Evolutionary conservation across 2,888 invertebrate genomes (phyloP).

Genomic region (Cephus pulcher): DNA sequence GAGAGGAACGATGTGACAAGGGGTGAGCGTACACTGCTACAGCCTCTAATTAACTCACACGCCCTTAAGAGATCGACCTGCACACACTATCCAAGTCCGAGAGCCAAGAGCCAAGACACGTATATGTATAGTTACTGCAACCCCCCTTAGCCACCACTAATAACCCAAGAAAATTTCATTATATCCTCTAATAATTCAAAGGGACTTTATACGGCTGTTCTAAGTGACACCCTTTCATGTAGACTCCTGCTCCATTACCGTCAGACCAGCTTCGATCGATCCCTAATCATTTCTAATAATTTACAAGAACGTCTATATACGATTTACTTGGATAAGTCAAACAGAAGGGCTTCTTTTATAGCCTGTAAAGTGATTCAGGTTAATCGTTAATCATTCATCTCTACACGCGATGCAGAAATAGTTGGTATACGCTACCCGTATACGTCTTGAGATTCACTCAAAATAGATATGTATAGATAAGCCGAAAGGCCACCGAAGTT

Average conservation of each 20-base stretch:
- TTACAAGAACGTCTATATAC: not conserved
- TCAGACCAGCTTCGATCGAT: not conserved
- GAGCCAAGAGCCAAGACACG: not conserved
- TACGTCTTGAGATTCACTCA: not conserved
- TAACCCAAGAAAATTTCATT: slow-evolving; percentile 46
- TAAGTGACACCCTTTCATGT: not conserved
- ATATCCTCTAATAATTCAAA: slow-evolving; percentile 35
- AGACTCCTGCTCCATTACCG: not conserved
- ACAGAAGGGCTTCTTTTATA: not conserved
- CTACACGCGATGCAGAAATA: not conserved
- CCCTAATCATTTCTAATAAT: not conserved
- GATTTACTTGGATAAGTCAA: not conserved
- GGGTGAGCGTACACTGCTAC: slow-evolving; percentile 27
- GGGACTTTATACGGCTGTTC: slow-evolving; percentile 15
- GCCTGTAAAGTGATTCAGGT: not conserved
- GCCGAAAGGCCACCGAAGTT: not conserved
- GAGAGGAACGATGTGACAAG: slow-evolving; percentile 12
- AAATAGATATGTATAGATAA: not conserved
- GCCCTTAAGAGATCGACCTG: slow-evolving; percentile 8
- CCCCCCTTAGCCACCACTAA: slow-evolving; percentile 18
- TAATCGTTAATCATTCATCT: not conserved
- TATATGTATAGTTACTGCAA: not conserved
- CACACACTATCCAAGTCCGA: not conserved
- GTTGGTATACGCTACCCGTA: too few species aligned
- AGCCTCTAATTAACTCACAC: slow-evolving; percentile 55